Evolutionary conservation across 1,140 invertebrate genomes (phyloP), one percentile per base, ranked within the genome.

Genomic region (Cotesia typhae): DNA sequence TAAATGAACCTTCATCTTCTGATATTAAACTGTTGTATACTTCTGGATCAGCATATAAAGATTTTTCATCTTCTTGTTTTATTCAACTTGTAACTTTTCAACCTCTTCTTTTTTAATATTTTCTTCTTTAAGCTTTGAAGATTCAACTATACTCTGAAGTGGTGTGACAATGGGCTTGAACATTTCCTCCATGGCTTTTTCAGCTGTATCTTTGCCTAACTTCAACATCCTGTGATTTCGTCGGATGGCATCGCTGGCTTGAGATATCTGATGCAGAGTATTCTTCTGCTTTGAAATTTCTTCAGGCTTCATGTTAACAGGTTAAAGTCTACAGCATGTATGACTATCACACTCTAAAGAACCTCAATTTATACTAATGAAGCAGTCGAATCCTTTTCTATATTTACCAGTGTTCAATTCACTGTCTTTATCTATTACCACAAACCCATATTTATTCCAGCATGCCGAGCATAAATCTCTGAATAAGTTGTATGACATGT

Each of bases 161-260:
- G 74, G 69, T n/a, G 17, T 47, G 0, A 77, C 67, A 9, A 77
- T 63, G 3, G 71, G 75, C 47, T 74, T 73, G 2, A 74, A 72
- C 2, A 64, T 47, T 55, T 70, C 51, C 9, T 63, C 73, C 55
- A 74, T 67, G n/a, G 10, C 41, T 38, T 63, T 28, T 63, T 75
- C 72, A 0, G 66, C 9, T 14, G 2, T 41, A 12, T 75, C 57
- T 67, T 41, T 36, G 1, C 61, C 70, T 7, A 17, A 65, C 61
- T 75, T 77, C 3, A 77, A 53, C n/a, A 74, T 61, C 53, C 52
- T 67, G 74, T 77, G 70, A 51, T 75, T 74, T 52, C 65, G 68
- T 9, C 74, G 65, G 20, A 75, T 77, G n/a, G 66, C 71, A 60
- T 77, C 69, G 37, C 74, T 77, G 1, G 57, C 71, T 67, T 70